A percentile compares a stretch with the other conserved stretches of the same genome.
These are phyloP conservation scores for Exaiptasia diaphana DNA, from an alignment of 64 coral and sea anemone species.

Conservation along the genomic window DNA sequence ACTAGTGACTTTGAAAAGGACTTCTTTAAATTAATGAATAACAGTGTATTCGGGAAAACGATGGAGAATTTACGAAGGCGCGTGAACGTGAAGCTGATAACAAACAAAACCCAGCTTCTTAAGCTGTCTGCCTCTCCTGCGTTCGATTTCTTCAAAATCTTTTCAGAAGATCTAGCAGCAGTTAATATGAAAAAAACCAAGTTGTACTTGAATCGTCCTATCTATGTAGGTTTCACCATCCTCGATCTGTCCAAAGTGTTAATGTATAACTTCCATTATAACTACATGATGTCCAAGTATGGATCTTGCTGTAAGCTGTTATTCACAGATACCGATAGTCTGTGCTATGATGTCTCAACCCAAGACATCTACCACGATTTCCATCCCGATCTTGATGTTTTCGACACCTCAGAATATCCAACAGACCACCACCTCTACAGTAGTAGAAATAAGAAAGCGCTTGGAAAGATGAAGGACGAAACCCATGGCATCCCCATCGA, in stretches of 20 bases:
- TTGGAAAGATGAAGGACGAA: conserved; percentile 40
- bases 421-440: not conserved
- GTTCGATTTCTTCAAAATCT: not conserved
- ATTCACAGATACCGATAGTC: conserved; percentile 33
- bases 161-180: not conserved
- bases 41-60: not conserved
- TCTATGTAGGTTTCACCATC: not conserved
- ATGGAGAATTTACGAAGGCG: conserved; percentile 8
- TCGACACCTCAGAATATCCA: conserved; percentile 24
- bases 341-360: not conserved
- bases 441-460: conserved; percentile 18
- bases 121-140: not conserved
- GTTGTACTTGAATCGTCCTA: not conserved
- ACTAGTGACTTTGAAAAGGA: too few species aligned
- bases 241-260: not conserved
- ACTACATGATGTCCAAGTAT: not conserved
- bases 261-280: not conserved
- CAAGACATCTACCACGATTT: conserved; percentile 15
- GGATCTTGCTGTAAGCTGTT: not conserved
- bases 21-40: too few species aligned
- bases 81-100: conserved; percentile 8
- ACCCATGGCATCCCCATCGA: not conserved
- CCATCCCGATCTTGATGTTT: not conserved
- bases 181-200: conserved; percentile 6
- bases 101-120: not conserved